A percentile compares a stretch with the other conserved stretches of the same genome.
Evolutionary conservation across 2,888 invertebrate genomes (phyloP).

Genomic region (Melanophora roralis): DNA sequence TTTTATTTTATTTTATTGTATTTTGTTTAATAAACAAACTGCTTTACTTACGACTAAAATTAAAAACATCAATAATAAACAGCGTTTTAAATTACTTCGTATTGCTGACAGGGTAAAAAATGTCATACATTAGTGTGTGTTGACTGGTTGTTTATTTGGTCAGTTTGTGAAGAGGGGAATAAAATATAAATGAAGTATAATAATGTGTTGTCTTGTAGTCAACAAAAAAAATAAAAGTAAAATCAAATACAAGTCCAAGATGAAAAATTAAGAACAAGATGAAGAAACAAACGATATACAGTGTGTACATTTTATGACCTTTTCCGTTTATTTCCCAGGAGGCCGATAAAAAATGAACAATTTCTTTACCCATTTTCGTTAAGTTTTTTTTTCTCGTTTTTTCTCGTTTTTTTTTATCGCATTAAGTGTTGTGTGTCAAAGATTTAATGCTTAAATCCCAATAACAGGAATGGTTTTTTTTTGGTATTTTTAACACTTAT

Average conservation of each 20-base stretch:
- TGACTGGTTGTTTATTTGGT: too few relatives aligned
- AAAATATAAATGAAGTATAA: background rate
- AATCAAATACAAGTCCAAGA: slow-evolving; percentile 42
- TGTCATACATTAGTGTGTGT: background rate
- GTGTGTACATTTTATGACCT: slow-evolving; percentile 53
- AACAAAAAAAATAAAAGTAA: slow-evolving; percentile 38
- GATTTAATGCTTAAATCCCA: slow-evolving; percentile 40
- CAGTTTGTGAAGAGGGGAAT: background rate
- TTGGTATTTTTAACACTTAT: slow-evolving; percentile 26
- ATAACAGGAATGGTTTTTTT: slow-evolving; percentile 30
- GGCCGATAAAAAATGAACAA: slow-evolving; percentile 55
- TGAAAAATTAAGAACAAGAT: slow-evolving; percentile 29
- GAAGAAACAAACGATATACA: slow-evolving; percentile 30
- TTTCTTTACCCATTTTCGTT: background rate
- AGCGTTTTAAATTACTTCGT: too few relatives aligned
- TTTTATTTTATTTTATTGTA: too few relatives aligned
- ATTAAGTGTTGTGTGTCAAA: slow-evolving; percentile 42
- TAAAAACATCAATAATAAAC: too few relatives aligned
- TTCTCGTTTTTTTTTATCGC: slow-evolving; percentile 19
- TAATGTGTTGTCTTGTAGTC: slow-evolving; percentile 30
- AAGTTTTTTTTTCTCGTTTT: background rate
- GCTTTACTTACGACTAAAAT: too few relatives aligned
- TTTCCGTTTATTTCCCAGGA: slow-evolving; percentile 60
- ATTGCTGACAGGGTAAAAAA: too few relatives aligned
- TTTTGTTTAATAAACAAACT: too few relatives aligned